A percentile compares a stretch with the other conserved stretches of the same genome.
Evolutionary conservation across 2,113 vertebrate species (phyloP).

Genomic region (Chamaea fasciata): DNA sequence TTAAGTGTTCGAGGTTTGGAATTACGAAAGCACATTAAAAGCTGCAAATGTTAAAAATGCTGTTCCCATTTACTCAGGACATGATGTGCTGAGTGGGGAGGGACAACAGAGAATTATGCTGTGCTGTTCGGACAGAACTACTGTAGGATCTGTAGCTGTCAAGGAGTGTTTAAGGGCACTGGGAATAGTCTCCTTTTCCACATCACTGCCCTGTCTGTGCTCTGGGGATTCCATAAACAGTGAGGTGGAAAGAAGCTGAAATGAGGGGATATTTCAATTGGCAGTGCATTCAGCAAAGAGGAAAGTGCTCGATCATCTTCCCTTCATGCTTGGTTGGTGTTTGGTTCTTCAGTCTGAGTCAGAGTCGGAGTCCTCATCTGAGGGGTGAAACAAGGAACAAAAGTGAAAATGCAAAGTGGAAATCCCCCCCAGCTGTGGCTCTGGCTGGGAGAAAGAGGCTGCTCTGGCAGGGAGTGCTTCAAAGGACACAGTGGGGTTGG

Average conservation of each 20-base stretch:
- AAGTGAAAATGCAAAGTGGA: not conserved
- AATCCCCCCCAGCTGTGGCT: not conserved
- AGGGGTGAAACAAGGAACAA: constrained; percentile 36
- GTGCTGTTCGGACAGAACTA: not conserved
- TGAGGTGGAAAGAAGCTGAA: not conserved
- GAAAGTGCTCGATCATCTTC: constrained; percentile 1
- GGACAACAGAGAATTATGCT: not conserved
- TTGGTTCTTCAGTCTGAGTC: constrained; percentile 82
- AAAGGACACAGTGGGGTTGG: accelerated
- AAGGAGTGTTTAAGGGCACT: not conserved
- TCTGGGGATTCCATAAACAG: not conserved
- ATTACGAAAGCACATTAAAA: not conserved
- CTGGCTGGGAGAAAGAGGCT: not conserved
- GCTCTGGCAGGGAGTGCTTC: not conserved
- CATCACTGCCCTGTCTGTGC: not conserved
- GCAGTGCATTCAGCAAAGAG: constrained; percentile 3
- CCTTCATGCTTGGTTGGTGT: not conserved
- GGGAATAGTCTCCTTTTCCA: not conserved
- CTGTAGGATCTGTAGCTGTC: not conserved
- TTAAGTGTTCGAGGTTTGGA: not conserved
- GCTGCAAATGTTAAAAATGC: not conserved
- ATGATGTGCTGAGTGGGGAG: not conserved
- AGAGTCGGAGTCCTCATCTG: constrained; percentile 82
- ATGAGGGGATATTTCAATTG: not conserved
- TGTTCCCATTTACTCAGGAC: not conserved